A percentile compares a stretch with the other conserved stretches of the same genome.
These are phyloP conservation scores for Ammospiza maritima DNA, from an alignment of 2,797 vertebrate genomes.

Conservation along the genomic window DNA sequence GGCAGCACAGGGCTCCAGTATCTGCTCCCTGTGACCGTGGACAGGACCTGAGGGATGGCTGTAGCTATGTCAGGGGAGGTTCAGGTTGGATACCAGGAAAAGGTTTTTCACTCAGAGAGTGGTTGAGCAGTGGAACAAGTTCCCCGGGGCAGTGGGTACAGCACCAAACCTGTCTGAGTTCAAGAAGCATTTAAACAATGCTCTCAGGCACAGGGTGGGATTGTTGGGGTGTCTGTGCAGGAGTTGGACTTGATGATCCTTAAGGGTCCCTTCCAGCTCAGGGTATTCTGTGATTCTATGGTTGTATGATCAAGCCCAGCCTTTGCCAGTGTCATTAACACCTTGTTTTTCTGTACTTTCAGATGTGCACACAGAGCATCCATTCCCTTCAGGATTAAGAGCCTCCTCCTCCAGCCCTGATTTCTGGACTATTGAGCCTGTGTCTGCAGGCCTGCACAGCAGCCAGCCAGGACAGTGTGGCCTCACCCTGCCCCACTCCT, in stretches of 20 bases:
- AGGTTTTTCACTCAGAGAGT: not conserved
- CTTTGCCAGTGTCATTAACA: not conserved
- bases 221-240: not conserved
- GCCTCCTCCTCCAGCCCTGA: conserved; percentile 77
- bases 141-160: not conserved
- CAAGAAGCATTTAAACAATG: fast-evolving
- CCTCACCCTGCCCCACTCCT: conserved; percentile 66
- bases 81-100: not conserved
- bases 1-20: not conserved
- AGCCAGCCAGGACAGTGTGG: not conserved
- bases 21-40: not conserved
- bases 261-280: not conserved
- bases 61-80: not conserved
- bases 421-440: conserved; percentile 63
- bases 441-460: not conserved
- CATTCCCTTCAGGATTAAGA: conserved; percentile 26
- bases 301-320: not conserved
- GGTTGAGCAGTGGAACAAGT: not conserved
- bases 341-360: not conserved
- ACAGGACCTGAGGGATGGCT: not conserved
- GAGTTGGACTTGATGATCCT: not conserved
- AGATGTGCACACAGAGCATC: conserved; percentile 2
- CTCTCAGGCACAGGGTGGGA: not conserved
- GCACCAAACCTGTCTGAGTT: not conserved
- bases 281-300: not conserved